Evolutionary conservation across 2,888 invertebrate genomes (phyloP).

Genomic region (Melanostoma scalare): DNA sequence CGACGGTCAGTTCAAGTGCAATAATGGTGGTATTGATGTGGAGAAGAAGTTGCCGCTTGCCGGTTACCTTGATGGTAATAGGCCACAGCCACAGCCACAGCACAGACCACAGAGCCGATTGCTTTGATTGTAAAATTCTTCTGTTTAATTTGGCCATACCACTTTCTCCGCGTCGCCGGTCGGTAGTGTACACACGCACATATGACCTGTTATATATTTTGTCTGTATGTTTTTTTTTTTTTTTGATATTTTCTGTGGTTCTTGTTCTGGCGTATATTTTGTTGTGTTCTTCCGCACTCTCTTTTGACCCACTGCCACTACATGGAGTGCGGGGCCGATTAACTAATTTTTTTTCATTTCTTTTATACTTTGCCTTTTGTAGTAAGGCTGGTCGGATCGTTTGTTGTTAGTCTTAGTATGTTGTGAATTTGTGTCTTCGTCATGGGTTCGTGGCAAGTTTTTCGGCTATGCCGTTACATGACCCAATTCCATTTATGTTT

Average conservation of each 20-base stretch:
- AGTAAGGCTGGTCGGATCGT: background rate
- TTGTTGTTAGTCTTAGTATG: constrained; percentile 16
- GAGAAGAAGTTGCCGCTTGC: background rate
- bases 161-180: constrained; percentile 37
- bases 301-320: constrained; percentile 39
- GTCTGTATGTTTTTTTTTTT: background rate
- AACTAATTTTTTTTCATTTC: background rate
- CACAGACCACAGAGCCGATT: constrained; percentile 2
- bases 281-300: constrained; percentile 42
- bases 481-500: constrained; percentile 42
- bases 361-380: too few relatives aligned
- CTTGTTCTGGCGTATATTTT: background rate
- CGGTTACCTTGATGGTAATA: constrained; percentile 21
- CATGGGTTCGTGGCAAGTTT: constrained; percentile 23
- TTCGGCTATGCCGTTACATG: constrained; percentile 49
- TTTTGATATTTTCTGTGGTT: background rate
- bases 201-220: background rate
- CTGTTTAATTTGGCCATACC: constrained; percentile 49
- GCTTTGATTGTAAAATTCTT: constrained; percentile 29
- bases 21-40: background rate
- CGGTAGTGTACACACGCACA: background rate
- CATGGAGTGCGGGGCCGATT: background rate
- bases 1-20: constrained; percentile 59
- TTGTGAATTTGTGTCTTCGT: constrained; percentile 39
- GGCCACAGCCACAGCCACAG: background rate